These are phyloP conservation scores for Hecatera dysodea DNA, from an alignment of 2,888 invertebrate species.

Conservation along the genomic window DNA sequence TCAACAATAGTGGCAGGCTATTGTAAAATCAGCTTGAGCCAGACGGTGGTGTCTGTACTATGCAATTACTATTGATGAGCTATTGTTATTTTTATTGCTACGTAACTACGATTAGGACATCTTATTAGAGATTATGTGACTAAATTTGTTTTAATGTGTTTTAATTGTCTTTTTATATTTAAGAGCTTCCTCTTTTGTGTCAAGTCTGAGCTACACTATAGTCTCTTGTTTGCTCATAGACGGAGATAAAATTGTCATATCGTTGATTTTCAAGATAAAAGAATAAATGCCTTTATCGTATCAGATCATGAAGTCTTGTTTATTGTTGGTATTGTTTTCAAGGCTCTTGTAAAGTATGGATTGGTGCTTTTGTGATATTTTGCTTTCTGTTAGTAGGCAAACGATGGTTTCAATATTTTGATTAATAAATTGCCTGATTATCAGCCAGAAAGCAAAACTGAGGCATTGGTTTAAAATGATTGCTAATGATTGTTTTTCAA, in stretches of 20 bases:
- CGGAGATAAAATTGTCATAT: neutral
- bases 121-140: conserved; percentile 9
- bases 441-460: neutral
- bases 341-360: neutral
- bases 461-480: neutral
- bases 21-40: conserved; percentile 36
- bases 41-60: conserved; percentile 2
- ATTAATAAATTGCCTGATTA: neutral
- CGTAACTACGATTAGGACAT: conserved; percentile 14
- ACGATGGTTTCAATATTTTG: neutral
- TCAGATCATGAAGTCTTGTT: neutral
- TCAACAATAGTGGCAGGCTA: conserved; percentile 35
- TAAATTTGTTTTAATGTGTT: neutral
- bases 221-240: neutral
- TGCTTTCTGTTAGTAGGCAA: too few relatives aligned
- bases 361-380: neutral
- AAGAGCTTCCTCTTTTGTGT: neutral
- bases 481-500: neutral
- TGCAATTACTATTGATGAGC: conserved; percentile 40
- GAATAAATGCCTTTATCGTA: neutral
- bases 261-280: neutral
- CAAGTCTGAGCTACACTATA: neutral
- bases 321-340: neutral
- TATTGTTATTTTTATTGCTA: conserved; percentile 48
- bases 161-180: conserved; percentile 22